Evolutionary conservation across 2,113 vertebrate species (phyloP).

Genomic region (Sylvietta virens): DNA sequence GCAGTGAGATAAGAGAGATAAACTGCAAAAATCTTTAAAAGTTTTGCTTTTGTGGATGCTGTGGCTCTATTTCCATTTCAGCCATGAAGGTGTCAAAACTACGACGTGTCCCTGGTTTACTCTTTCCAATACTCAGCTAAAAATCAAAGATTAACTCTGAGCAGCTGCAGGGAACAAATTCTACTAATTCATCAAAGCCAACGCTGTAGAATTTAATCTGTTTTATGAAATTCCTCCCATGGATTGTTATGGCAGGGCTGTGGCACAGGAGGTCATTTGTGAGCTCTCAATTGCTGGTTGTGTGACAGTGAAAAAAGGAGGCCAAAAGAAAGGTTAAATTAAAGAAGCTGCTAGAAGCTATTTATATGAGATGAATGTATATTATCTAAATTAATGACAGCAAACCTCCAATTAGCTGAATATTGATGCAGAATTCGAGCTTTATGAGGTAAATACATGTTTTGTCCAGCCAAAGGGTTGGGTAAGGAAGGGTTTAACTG

Average conservation of each 20-base stretch:
- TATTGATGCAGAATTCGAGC: not conserved
- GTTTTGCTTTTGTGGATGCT: not conserved
- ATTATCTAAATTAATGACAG: constrained; percentile 50
- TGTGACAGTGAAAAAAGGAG: not conserved
- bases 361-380: not conserved
- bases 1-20: not conserved
- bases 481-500: not conserved
- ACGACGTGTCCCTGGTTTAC: not conserved
- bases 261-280: not conserved
- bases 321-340: constrained; percentile 39
- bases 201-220: not conserved
- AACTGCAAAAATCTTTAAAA: not conserved
- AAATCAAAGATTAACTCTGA: not conserved
- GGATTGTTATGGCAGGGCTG: not conserved
- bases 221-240: not conserved
- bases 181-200: not conserved
- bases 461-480: not conserved
- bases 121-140: not conserved
- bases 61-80: not conserved
- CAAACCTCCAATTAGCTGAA: constrained; percentile 46
- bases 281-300: constrained; percentile 43
- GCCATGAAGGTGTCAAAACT: not conserved
- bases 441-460: constrained; percentile 30
- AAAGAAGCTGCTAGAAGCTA: constrained; percentile 38
- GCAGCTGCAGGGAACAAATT: not conserved